Conservation (phyloP, 2,888 invertebrate genomes). For the Serrognathus titanus region DNA sequence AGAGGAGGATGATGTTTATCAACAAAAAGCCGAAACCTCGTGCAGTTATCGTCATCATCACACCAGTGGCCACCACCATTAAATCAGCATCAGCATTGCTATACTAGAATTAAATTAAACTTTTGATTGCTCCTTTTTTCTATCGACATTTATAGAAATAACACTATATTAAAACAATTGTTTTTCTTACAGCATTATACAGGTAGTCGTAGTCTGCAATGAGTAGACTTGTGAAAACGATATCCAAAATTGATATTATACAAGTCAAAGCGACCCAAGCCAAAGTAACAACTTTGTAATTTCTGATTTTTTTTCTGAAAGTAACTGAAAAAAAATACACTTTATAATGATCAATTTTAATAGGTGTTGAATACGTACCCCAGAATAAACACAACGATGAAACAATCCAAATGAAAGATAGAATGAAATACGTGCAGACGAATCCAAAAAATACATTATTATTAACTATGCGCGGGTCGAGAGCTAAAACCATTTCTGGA, state of each 20-base stretch:
- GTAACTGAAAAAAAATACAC: neutral
- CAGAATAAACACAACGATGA: constrained; percentile 3
- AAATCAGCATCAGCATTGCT: neutral
- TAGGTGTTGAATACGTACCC: neutral
- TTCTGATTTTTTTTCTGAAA: neutral
- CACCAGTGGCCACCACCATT: constrained; percentile 31
- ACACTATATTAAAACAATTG: neutral
- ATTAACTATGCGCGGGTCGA: no score
- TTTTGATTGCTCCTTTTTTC: no score
- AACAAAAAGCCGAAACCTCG: constrained; percentile 47
- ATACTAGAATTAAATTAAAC: no score
- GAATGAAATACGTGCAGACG: constrained; percentile 21
- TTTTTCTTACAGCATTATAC: neutral
- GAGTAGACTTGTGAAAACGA: neutral
- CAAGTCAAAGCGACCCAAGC: neutral
- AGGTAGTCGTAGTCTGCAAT: neutral
- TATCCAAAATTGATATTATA: neutral
- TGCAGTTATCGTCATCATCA: constrained; percentile 41
- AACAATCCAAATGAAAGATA: constrained; percentile 24
- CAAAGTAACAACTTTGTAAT: neutral
- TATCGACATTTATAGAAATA: no score
- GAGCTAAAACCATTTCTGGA: no score
- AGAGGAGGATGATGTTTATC: constrained; percentile 38
- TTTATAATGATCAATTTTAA: neutral
- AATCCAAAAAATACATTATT: neutral